Evolutionary conservation across 2,113 vertebrate genomes (phyloP).

Genomic region (Symphodus melops): DNA sequence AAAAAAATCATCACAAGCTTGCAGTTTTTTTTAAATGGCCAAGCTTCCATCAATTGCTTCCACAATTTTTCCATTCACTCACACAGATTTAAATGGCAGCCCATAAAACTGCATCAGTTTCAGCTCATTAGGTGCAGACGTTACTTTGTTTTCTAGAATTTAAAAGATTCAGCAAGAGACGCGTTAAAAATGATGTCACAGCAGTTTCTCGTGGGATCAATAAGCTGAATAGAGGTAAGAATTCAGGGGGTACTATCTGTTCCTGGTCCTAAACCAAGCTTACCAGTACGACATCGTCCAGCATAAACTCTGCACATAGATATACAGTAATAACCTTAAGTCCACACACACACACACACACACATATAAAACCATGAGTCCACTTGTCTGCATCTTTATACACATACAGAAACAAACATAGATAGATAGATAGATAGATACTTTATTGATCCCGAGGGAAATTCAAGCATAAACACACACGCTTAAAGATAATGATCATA

Average conservation of each 20-base stretch:
- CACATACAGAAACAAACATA: slow-evolving; percentile 22
- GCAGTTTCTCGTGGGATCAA: no score
- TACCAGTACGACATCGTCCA: background rate
- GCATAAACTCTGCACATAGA: background rate
- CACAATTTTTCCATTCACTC: no score
- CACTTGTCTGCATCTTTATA: slow-evolving; percentile 18
- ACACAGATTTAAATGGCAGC: no score
- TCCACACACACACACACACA: slow-evolving; percentile 10
- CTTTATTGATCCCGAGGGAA: no score
- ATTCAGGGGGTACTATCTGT: background rate
- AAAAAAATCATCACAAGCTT: no score
- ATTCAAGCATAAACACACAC: slow-evolving; percentile 42
- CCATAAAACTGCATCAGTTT: background rate
- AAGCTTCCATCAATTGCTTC: no score
- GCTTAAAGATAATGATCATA: slow-evolving; percentile 63
- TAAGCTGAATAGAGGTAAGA: no score
- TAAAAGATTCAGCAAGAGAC: no score
- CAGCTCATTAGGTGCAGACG: background rate
- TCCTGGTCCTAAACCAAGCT: background rate
- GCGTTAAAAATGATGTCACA: no score
- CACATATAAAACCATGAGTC: background rate
- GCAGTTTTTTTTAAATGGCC: no score
- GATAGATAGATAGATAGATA: no score
- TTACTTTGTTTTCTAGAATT: no score
- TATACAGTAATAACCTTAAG: background rate